Evolutionary conservation across 2,113 vertebrate species (phyloP), one percentile per base, ranked within the genome.

Genomic region (Urocitellus parryii): DNA sequence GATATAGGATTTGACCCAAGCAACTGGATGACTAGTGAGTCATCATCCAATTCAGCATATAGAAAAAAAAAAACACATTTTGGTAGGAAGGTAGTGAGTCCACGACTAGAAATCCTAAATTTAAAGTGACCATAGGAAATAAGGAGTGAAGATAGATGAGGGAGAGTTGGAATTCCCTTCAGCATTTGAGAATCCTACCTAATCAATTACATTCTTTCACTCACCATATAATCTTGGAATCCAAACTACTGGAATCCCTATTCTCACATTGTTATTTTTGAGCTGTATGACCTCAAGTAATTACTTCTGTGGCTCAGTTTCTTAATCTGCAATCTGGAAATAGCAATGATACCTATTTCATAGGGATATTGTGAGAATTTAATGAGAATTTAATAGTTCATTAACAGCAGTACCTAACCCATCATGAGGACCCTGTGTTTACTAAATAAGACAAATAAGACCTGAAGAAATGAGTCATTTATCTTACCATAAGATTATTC

Each of bases 401-500:
- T 53, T 65, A 27, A 86, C 14, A 78, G 24, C 4, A 83, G 16
- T 37, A 2, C 22, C 77, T 81, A 24, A 68, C 11, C 61, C 9
- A 63, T 18, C 70, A 1, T 29, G 18, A 92, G 17, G 45, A 37
- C 7, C 53, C 1, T 74, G 29, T 17, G 14, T 56, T 88, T 79
- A 24, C 25, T 80, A n/a, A 61, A 67, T 61, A 86, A 76, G 24
- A 74, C 53, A 37, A 84, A 65, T 24, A 87, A 88, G 1, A 1
- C 2, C 29, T 81, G 29, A 84, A 48, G 73, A 90, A 5, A 87
- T 25, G 72, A 82, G 34, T 5, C 4, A 74, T 74, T 79, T 70
- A n/a, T 92, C 88, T 92, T 74, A 84, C 61, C 4, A 39, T 48
- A 5, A 70, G 11, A 78, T 93, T 79, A 68, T 82, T 94, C 45